Conservation (phyloP, 2,888 invertebrate species). For the Drosophila austrosaltans region DNA sequence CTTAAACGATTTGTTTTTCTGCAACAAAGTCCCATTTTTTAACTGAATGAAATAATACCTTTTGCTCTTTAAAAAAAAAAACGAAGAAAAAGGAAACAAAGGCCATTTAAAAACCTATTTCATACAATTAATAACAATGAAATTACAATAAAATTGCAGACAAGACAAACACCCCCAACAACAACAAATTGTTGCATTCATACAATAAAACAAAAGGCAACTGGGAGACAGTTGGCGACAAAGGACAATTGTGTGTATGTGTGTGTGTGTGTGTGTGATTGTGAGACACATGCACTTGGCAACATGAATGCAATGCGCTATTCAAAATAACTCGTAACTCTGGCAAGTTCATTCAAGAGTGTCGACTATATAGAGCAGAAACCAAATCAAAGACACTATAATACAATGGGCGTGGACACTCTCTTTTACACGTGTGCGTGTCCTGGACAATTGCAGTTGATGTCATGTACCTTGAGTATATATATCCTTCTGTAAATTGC, state of each 20-base stretch:
- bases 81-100: slow-evolving; percentile 35
- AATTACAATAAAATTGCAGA: slow-evolving; percentile 74
- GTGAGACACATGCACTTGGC: slow-evolving; percentile 52
- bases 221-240: slow-evolving; percentile 38
- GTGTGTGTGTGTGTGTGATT: slow-evolving; percentile 46
- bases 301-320: slow-evolving; percentile 50
- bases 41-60: not conserved
- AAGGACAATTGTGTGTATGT: slow-evolving; percentile 51
- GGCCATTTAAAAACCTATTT: slow-evolving; percentile 65
- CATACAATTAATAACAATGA: slow-evolving; percentile 76
- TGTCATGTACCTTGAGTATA: slow-evolving; percentile 50
- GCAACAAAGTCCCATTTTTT: not conserved
- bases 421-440: slow-evolving; percentile 73
- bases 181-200: slow-evolving; percentile 35
- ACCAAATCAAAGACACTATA: slow-evolving; percentile 1
- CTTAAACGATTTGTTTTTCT: not conserved
- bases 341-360: slow-evolving; percentile 56
- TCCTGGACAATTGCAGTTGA: slow-evolving; percentile 71
- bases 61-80: not conserved
- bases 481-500: slow-evolving; percentile 22
- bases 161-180: slow-evolving; percentile 61
- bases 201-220: slow-evolving; percentile 34
- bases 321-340: slow-evolving; percentile 76
- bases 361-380: slow-evolving; percentile 37
- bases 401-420: slow-evolving; percentile 66